Evolutionary conservation across 1,140 invertebrate species (phyloP).

Genomic region (Oscheius sp.): DNA sequence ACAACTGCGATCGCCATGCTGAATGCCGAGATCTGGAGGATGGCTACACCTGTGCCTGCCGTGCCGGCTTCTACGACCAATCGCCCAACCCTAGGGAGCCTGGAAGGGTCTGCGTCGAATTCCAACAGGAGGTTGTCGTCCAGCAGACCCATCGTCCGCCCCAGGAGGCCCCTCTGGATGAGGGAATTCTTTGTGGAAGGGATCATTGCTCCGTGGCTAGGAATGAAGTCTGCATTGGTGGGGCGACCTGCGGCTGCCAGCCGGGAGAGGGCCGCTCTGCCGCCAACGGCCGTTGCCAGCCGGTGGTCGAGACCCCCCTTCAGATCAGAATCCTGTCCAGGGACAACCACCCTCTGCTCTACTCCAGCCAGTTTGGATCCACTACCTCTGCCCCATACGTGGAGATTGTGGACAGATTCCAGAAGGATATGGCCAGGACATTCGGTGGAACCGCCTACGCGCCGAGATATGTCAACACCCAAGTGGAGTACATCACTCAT

Average conservation of each 20-base stretch:
- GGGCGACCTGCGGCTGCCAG: conserved; percentile 48
- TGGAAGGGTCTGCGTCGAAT: conserved; percentile 49
- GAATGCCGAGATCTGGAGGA: conserved; percentile 42
- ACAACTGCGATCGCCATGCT: conserved; percentile 44
- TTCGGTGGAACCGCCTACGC: conserved; percentile 57
- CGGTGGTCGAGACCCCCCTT: conserved; percentile 50
- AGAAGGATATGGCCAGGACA: conserved; percentile 51
- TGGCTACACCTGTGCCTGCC: conserved; percentile 43
- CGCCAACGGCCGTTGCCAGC: conserved; percentile 43
- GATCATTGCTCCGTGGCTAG: conserved; percentile 42
- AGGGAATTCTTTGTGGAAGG: conserved; percentile 52
- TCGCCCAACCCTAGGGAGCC: conserved; percentile 50
- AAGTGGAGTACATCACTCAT: conserved; percentile 56
- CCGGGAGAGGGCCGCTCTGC: conserved; percentile 50
- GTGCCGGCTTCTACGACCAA: conserved; percentile 53
- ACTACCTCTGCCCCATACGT: conserved; percentile 49
- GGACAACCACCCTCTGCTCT: conserved; percentile 52
- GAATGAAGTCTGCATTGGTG: conserved; percentile 56
- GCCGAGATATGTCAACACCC: conserved; percentile 57
- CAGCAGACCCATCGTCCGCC: not conserved
- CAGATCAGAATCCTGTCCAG: conserved; percentile 48
- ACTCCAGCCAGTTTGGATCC: conserved; percentile 57
- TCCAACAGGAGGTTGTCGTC: conserved; percentile 30
- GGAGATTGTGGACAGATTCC: conserved; percentile 54
- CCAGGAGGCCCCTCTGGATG: conserved; percentile 21